Base-by-base conservation (phyloP, 2,888 invertebrate genomes). In the Cerastis leucographa region DNA sequence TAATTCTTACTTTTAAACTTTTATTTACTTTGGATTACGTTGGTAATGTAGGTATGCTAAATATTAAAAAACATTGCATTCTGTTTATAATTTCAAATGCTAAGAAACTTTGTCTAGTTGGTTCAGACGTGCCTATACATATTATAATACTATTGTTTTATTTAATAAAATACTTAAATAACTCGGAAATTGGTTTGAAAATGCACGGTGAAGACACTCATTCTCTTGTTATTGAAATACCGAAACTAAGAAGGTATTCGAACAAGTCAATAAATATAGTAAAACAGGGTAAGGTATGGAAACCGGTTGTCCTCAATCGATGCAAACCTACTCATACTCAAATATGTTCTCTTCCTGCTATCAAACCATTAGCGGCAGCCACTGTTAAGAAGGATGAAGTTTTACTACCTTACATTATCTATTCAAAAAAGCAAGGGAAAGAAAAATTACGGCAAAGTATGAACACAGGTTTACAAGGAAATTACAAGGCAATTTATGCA, bases 401-500 rank as follows among this genome's bases (percentile, higher is more conserved):
- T 59, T 81, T 95, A 17, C 85, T 95, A 78, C 89, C 95, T 7
- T 94, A 92, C 69, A 91, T 90, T 80, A 78, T 91, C 49, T 96
- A 90, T 87, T 84, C 88, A 42, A 94, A 92, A 81, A 88, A 87
- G 77, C 91, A 93, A 88, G 89, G 91, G 54, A 87, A 75, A 19
- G 79, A 90, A 49, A 90, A 86, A 78, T 90, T 91, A 64, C 91
- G 85, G 75, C 88, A 92, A 73, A 87, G 83, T 46, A 84, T 92
- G 42, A 82, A 81, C 17, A 90, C 94, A 49, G 87, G 87, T 75
- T 80, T 93, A 73, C 75, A 85, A 49, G 91, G 94, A 3, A 92
- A 91, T 85, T 93, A 95, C 83, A 95, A 94, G 90, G 90, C 91
- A 76, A 81, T 81, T n/a, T 91, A 89, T 44, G 90, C 88, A 7